Base-by-base conservation (phyloP, 1,140 invertebrate species). In the Drosophila arizonae region DNA sequence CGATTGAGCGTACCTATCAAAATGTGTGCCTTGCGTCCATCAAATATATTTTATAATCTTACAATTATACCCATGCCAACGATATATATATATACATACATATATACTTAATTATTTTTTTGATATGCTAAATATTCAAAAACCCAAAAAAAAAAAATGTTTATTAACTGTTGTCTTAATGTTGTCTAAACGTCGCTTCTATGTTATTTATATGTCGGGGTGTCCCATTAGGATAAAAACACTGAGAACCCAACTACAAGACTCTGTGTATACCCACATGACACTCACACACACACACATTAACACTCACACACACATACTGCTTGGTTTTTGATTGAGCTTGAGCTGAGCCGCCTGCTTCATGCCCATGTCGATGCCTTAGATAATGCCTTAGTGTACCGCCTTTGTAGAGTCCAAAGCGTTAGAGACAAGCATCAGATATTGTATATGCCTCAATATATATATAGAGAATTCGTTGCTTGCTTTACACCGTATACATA, bases 21-120 rank as follows among this genome's bases (percentile, higher is more conserved):
- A 58, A 43, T 64, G 73, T 81, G 66, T 87, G 81, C 81, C 78
- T 86, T 81, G 81, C 82, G 72, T 81, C 76, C 72, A 81, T 76
- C 60, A 57, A 66, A 65, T 74, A 75, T 58, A 55, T 62, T 70
- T 67, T 52, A 39, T 39, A 33, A 43, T 71, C 36, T 55, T 45
- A 39, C 45, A 61, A 64, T 72, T 65, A 62, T 68, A 67, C 41
- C 69, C 43, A 48, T 58, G 45, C 46, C 56, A 60, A 48, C 56
- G 48, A 60, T 50, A 54, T 54, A 33, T 33, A 24, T 57, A 54
- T 71, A 54, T 72, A 39, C 50, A 55, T 74, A 54, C 61, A 39
- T 51, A 50, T 70, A 67, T 51, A 55, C 52, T 39, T 50, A 57
- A 57, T 66, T 61, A 43, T 30, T 68, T 56, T 67, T 72, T 72